A percentile compares a stretch with the other conserved stretches of the same genome.
Evolutionary conservation across 2,888 invertebrate species (phyloP).

Genomic region (Eilema sororculum): DNA sequence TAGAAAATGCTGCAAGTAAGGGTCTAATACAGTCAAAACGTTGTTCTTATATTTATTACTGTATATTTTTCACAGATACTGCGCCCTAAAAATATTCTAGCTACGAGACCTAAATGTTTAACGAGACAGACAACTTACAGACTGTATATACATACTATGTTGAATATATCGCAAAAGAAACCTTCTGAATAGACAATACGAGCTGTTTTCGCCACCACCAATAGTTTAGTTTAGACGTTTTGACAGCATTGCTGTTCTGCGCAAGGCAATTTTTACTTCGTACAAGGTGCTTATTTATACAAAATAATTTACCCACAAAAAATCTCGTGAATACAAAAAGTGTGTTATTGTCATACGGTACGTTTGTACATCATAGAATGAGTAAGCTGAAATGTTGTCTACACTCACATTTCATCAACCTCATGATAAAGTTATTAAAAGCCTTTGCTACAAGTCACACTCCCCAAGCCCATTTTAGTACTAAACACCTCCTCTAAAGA

Average conservation of each 20-base stretch:
- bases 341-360: background rate
- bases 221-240: background rate
- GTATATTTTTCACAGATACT: conserved; percentile 9
- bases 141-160: background rate
- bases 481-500: no score
- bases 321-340: background rate
- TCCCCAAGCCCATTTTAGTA: no score
- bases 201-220: conserved; percentile 11
- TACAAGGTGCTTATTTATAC: background rate
- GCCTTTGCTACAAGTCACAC: no score
- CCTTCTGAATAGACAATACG: conserved; percentile 11
- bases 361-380: background rate
- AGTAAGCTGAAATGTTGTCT: background rate
- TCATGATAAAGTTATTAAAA: no score
- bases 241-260: background rate
- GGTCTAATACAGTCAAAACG: background rate
- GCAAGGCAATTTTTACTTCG: background rate
- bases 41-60: background rate
- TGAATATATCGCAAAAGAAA: conserved; percentile 11
- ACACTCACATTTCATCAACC: background rate
- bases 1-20: background rate
- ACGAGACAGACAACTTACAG: conserved; percentile 10
- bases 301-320: background rate
- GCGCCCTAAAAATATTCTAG: conserved; percentile 4
- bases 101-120: conserved; percentile 16